phyloP scores from a whole-genome alignment of 1,140 invertebrate genomes.

The Choristoneura fumiferana region DNA sequence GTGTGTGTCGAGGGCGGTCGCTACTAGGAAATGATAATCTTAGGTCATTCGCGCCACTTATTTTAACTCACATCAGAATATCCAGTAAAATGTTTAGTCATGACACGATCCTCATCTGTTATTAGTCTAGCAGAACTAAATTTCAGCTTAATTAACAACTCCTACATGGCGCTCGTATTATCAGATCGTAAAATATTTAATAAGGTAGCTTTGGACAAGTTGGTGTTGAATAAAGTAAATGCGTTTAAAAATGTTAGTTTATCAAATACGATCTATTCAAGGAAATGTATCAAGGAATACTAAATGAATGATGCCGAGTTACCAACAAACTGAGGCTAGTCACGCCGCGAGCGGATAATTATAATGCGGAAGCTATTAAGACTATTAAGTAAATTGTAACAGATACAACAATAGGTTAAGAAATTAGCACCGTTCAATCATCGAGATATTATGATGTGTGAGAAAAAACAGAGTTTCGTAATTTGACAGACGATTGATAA shows the following conservation, averaged over 20 bases:
- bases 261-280: too few species aligned
- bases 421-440: slow-evolving; percentile 53
- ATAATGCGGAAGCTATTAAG: slow-evolving; percentile 52
- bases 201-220: slow-evolving; percentile 1
- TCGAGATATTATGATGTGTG: slow-evolving; percentile 50
- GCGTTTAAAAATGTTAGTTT: too few species aligned
- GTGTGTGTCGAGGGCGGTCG: slow-evolving; percentile 24
- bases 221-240: background rate
- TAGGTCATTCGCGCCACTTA: slow-evolving; percentile 52
- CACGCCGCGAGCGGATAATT: background rate
- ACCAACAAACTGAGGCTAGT: too few species aligned
- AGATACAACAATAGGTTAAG: slow-evolving; percentile 43
- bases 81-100: slow-evolving; percentile 42
- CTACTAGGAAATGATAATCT: slow-evolving; percentile 65
- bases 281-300: too few species aligned
- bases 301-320: too few species aligned
- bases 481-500: slow-evolving; percentile 44
- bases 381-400: slow-evolving; percentile 50
- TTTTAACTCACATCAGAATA: slow-evolving; percentile 36
- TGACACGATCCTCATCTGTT: slow-evolving; percentile 10
- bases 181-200: slow-evolving; percentile 9
- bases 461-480: slow-evolving; percentile 43
- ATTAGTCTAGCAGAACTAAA: background rate
- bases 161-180: background rate
- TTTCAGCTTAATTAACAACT: background rate